Base-by-base conservation (phyloP, 2,797 vertebrate genomes). In the Microchirus variegatus region DNA sequence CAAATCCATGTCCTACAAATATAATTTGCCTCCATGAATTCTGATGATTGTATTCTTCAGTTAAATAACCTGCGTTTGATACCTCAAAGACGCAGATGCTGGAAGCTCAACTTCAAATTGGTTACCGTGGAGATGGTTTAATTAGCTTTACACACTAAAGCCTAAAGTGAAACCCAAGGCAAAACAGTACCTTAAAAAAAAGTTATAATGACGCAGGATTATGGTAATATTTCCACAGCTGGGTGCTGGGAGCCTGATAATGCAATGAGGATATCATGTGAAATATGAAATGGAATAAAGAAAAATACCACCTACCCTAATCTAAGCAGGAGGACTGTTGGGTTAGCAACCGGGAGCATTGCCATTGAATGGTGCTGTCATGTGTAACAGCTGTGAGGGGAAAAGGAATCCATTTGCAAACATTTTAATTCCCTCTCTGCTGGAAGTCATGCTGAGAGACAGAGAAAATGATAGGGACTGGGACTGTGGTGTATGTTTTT, bases 91-190 rank as follows among this genome's bases (percentile, higher is more conserved):
- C 62, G 17, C 10, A 6, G 35, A 43, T n/a, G 51, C 56, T 44
- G 59, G 52, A 47, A 44, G 18, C 49, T 59, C 49, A 22, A 59
- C 46, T 63, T 53, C 19, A 73, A 76, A 70, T 47, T 17, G 43
- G 59, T 63, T 70, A 57, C 57, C 1, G 5, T 51, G 48, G 63
- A 66, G 57, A 71, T 7, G 3, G 46, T 43, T 59, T 65, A 65
- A 71, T 71, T 72, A 77, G 52, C 63, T 63, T 53, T 63, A 67
- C 37, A 65, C 18, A 59, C 22, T 53, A 50, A 75, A 63, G 43
- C 41, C 51, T 45, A 48, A 59, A 48, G 68, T 66, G 54, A 54
- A 67, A 61, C 63, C 55, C 10, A 31, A 42, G 40, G 67, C 26
- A 56, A 51, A 73, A 63, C 38, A 16, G 55, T 54, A 72, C 58